phyloP scores from a whole-genome alignment of 2,113 vertebrate species.

The Myiozetetes cayanensis region DNA sequence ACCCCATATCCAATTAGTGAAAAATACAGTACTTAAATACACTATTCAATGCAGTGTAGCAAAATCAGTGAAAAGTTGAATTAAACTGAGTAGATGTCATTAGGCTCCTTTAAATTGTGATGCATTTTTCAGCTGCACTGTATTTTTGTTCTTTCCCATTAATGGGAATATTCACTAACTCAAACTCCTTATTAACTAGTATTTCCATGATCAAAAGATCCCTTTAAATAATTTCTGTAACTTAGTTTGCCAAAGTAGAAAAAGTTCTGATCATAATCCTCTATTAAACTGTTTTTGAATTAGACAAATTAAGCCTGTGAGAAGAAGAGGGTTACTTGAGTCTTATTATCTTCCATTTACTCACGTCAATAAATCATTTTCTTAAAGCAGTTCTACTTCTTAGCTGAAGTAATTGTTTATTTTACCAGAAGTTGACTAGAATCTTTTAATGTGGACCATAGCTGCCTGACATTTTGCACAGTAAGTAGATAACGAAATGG shows the following conservation, averaged over 20 bases:
- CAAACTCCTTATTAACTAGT: background rate
- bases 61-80: background rate
- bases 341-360: background rate
- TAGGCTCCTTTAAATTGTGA: background rate
- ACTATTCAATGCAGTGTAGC: background rate
- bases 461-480: constrained; percentile 38
- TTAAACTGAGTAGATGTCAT: background rate
- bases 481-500: constrained; percentile 56
- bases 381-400: background rate
- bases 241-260: constrained; percentile 11
- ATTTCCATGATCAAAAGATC: constrained; percentile 28
- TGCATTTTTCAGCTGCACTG: background rate
- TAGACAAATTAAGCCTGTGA: background rate
- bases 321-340: background rate
- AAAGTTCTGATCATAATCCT: background rate
- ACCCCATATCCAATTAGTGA: background rate
- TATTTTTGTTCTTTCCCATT: background rate
- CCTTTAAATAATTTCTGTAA: background rate
- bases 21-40: background rate
- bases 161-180: background rate
- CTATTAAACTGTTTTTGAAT: background rate
- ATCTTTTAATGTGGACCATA: background rate
- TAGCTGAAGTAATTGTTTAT: constrained; percentile 18
- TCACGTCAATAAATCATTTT: background rate
- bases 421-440: background rate